Conservation (phyloP, 2,888 invertebrate genomes). For the Drosophila basisetae region DNA sequence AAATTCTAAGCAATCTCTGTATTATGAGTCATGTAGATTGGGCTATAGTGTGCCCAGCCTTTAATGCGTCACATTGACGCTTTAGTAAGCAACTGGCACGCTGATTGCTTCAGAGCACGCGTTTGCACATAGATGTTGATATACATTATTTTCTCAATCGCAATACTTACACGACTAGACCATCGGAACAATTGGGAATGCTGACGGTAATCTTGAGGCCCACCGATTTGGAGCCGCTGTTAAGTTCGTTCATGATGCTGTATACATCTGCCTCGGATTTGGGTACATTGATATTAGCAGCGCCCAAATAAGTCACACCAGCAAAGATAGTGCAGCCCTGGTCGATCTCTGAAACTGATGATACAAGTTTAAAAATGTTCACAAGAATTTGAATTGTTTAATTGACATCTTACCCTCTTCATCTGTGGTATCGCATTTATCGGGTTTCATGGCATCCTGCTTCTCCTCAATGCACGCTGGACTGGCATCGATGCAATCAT, state of each 20-base stretch:
- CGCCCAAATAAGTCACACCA: constrained; percentile 96
- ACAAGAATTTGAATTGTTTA: neutral
- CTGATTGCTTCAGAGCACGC: neutral
- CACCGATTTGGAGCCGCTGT: constrained; percentile 88
- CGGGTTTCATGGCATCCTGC: constrained; percentile 92
- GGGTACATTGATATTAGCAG: constrained; percentile 95
- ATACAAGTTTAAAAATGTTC: neutral
- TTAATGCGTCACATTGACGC: neutral
- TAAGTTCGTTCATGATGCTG: constrained; percentile 95
- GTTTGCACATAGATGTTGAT: neutral
- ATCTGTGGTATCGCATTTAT: constrained; percentile 89
- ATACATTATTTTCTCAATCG: neutral
- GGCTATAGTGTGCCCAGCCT: neutral
- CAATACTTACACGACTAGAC: constrained; percentile 93
- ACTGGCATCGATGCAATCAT: constrained; percentile 85
- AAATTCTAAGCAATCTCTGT: neutral
- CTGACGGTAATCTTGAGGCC: constrained; percentile 96
- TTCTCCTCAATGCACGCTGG: constrained; percentile 87
- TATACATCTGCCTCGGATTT: constrained; percentile 97
- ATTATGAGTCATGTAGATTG: neutral
- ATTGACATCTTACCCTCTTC: constrained; percentile 88
- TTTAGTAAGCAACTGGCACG: no score
- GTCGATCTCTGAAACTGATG: constrained; percentile 91
- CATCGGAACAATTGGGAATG: constrained; percentile 96
- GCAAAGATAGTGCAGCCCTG: constrained; percentile 96